Base-by-base conservation (phyloP, 2,888 invertebrate species). In the Cryptops parisi region DNA sequence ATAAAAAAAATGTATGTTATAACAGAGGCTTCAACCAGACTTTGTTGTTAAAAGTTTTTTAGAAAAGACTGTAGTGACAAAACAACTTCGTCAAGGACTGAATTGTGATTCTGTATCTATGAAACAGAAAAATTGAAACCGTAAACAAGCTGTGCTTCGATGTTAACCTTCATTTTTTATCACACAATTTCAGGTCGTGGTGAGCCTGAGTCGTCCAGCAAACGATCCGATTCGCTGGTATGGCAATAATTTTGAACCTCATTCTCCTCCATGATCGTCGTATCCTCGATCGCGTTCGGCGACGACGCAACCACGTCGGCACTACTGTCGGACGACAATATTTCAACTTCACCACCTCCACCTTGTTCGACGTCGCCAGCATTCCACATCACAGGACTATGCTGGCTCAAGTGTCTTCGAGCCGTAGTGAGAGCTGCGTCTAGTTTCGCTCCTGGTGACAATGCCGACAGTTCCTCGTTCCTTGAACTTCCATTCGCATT, bases 131-230 rank as follows among this genome's bases (percentile, higher is more conserved):
- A n/a, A n/a, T n/a, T n/a, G n/a, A n/a, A n/a, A n/a, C n/a, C n/a
- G n/a, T n/a, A n/a, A n/a, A n/a, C n/a, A n/a, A n/a, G n/a, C n/a
- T n/a, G n/a, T n/a, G n/a, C n/a, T n/a, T n/a, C n/a, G n/a, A n/a
- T n/a, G n/a, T n/a, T n/a, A n/a, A n/a, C n/a, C n/a, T n/a, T n/a
- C n/a, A n/a, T n/a, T n/a, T n/a, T 33, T 15, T 33, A 15, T 43
- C 43, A 51, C n/a, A 51, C 51, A 1, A 51, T 23, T 51, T 51
- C 43, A 17, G 41, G 51, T 22, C 51, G 51, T 21, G 43, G 24
- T 17, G 51, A 19, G 2, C 21, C 21, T 5, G 9, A 23, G 17
- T 46, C 46, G 24, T 41, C 25, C 26, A 51, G 9, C 9, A 43
- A 25, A 19, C 43, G 51, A 25, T 51, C 51, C 12, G 43, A 25